Percentiles rank a stretch among this genome's conserved stretches.
These are phyloP conservation scores for Brachycybe producta DNA, from an alignment of 2,888 invertebrate genomes.

Conservation along the genomic window DNA sequence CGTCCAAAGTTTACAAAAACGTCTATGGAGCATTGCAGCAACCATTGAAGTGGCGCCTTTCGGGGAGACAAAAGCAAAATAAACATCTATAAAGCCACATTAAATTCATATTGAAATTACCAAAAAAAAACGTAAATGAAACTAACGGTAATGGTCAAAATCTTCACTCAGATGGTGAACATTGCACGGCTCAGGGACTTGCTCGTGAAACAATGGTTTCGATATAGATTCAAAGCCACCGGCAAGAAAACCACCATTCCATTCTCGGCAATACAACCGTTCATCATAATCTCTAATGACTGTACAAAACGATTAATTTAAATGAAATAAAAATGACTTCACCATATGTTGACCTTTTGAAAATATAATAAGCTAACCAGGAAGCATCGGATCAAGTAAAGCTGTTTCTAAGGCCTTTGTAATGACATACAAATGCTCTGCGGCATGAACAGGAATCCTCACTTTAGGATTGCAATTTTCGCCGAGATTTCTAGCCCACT, in stretches of 20 bases:
- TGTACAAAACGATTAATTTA: conserved; percentile 23
- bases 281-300: conserved; percentile 52
- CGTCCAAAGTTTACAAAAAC: too few relatives aligned
- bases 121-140: not conserved
- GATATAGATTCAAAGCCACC: conserved; percentile 54
- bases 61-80: too few relatives aligned
- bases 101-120: too few relatives aligned
- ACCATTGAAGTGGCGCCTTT: too few relatives aligned
- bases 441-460: conserved; percentile 54
- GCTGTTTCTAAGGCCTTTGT: conserved; percentile 31
- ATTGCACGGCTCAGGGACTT: conserved; percentile 33
- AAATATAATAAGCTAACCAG: conserved; percentile 7
- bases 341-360: not conserved
- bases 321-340: not conserved
- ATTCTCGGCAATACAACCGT: conserved; percentile 47
- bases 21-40: too few relatives aligned
- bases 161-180: conserved; percentile 42
- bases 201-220: conserved; percentile 46
- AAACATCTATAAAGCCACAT: too few relatives aligned
- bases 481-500: conserved; percentile 42
- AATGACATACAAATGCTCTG: conserved; percentile 52
- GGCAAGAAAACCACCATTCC: conserved; percentile 44
- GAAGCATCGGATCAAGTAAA: conserved; percentile 4
- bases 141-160: conserved; percentile 48
- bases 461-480: conserved; percentile 44